Base-by-base conservation (phyloP, 23 tunicate genomes). In the Ciona savignyi region DNA sequence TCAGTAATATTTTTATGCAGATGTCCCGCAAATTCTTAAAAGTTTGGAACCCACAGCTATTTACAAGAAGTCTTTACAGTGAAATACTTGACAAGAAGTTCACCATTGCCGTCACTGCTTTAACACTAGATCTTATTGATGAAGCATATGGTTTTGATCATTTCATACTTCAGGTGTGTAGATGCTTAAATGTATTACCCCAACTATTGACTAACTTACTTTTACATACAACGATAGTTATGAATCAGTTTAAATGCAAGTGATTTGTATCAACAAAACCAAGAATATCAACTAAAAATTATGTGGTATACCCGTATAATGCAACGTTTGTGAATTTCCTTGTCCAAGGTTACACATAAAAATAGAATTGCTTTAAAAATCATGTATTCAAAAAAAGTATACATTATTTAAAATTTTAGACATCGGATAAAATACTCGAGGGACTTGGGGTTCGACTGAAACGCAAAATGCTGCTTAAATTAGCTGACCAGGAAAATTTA, bases 91-190 rank as follows among this genome's bases (percentile, higher is more conserved):
- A 89, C 35, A 75, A 76, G 4, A 65, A 66, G 11, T 68, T 89
- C 29, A 60, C 62, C 29, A 63, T 75, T 23, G 78, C 87, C 15
- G 68, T 89, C 62, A 83, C 96, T 4, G 66, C 88, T 23, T 63
- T 66, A 1, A 78, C 96, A 11, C 63, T 89, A 15, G 84, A 78
- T 49, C 73, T 82, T n/a, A 89, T 89, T 34, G 96, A 89, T 68
- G 88, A 67, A 60, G 84, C 96, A 19, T 89, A 34, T 68, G 96
- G 96, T 19, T 89, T 89, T 73, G 96, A 89, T 56, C 51, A 29
- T 30, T 89, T 84, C 65, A 78, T 89, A 29, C 62, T 89, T 66
- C 72, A 89, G 87, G 95, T 80, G n/a, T n/a, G n/a, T n/a, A n/a
- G n/a, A n/a, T n/a, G n/a, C n/a, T n/a, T n/a, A n/a, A n/a, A n/a